phyloP scores from a whole-genome alignment of 2,888 invertebrate species.

The Cerceris ruficornis region DNA sequence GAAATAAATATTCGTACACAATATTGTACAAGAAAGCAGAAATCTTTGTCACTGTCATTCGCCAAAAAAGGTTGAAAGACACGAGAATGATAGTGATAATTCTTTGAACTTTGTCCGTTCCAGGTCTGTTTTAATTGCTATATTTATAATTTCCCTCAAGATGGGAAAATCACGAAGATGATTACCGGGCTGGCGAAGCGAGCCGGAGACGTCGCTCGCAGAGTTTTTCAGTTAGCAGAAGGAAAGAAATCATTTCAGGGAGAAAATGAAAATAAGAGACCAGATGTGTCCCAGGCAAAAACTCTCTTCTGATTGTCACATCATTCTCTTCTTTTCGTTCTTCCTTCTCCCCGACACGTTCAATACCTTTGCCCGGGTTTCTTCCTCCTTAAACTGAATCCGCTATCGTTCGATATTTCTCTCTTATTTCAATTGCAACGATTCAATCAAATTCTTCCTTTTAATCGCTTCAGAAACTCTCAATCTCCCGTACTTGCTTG shows the following conservation, averaged over 20 bases:
- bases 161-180: constrained; percentile 29
- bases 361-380: constrained; percentile 27
- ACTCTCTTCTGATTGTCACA: constrained; percentile 61
- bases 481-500: too few relatives aligned
- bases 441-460: constrained; percentile 1
- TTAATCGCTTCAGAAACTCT: background rate
- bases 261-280: constrained; percentile 71
- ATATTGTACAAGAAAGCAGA: constrained; percentile 13
- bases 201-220: constrained; percentile 31
- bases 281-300: constrained; percentile 69
- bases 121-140: constrained; percentile 50
- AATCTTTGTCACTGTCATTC: constrained; percentile 29
- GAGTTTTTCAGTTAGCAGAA: constrained; percentile 57
- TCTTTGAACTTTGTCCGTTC: constrained; percentile 22
- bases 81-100: constrained; percentile 15
- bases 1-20: background rate
- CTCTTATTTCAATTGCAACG: background rate
- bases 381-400: constrained; percentile 18
- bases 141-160: constrained; percentile 25
- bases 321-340: constrained; percentile 55
- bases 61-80: constrained; percentile 15
- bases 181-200: constrained; percentile 10
- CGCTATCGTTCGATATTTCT: background rate
- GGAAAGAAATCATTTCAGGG: constrained; percentile 64
- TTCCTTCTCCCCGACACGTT: constrained; percentile 20